These are phyloP conservation scores for Ellobium chinense DNA, from an alignment of 2,888 invertebrate genomes.

Conservation along the genomic window DNA sequence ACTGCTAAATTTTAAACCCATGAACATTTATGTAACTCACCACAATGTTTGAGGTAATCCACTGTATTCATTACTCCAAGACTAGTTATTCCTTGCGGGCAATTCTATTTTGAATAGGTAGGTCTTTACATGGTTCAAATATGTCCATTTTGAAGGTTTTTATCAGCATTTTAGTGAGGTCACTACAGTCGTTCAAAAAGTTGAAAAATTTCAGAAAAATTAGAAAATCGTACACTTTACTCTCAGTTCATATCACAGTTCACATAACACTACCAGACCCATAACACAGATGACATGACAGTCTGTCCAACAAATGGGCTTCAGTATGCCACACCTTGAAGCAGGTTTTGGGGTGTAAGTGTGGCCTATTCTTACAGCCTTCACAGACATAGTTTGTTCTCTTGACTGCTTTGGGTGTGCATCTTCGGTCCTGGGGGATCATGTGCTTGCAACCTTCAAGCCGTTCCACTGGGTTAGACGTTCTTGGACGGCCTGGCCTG, in stretches of 20 bases:
- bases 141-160: background rate
- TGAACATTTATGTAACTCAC: background rate
- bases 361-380: too few species aligned
- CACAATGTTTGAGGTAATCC: background rate
- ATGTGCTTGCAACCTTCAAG: slow-evolving; percentile 3
- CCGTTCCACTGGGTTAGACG: background rate
- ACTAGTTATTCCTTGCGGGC: background rate
- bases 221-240: too few species aligned
- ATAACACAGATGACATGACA: too few species aligned
- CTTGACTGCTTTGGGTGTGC: too few species aligned
- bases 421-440: background rate
- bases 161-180: background rate
- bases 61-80: background rate
- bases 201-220: background rate
- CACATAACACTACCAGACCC: too few species aligned
- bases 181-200: background rate
- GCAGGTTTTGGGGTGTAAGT: too few species aligned
- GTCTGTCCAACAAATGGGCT: too few species aligned
- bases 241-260: too few species aligned
- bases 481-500: slow-evolving; percentile 1
- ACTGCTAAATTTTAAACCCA: background rate
- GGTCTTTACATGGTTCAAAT: background rate
- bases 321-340: too few species aligned
- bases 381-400: too few species aligned
- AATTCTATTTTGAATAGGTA: background rate